Evolutionary conservation across 2,113 vertebrate genomes (phyloP).

Genomic region (rabbit (Oryctolagus cuniculus)): DNA sequence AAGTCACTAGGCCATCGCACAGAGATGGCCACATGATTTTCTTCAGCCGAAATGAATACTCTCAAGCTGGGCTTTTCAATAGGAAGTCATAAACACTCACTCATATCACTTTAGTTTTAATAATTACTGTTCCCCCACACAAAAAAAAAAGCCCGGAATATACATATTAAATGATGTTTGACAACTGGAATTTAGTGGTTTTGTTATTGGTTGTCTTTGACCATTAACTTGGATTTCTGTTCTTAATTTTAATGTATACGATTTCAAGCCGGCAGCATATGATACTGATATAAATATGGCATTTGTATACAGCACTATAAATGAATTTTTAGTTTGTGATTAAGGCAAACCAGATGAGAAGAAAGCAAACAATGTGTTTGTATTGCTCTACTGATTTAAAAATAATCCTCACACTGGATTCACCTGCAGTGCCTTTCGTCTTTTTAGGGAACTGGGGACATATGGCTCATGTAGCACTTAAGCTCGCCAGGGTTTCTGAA

Average conservation of each 20-base stretch:
- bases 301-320: slow-evolving; percentile 88
- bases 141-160: slow-evolving; percentile 82
- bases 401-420: slow-evolving; percentile 67
- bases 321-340: slow-evolving; percentile 93
- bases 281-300: slow-evolving; percentile 87
- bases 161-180: slow-evolving; percentile 99
- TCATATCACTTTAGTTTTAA: slow-evolving; percentile 91
- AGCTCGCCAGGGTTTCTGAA: not conserved
- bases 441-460: not conserved
- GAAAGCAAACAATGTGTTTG: slow-evolving; percentile 78
- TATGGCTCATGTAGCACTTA: not conserved
- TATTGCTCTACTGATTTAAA: slow-evolving; percentile 70
- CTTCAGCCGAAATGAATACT: slow-evolving; percentile 87
- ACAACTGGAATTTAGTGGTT: slow-evolving; percentile 96
- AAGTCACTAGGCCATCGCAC: slow-evolving; percentile 91
- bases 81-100: slow-evolving; percentile 91
- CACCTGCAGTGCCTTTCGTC: slow-evolving; percentile 74
- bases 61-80: slow-evolving; percentile 86
- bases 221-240: slow-evolving; percentile 95
- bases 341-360: slow-evolving; percentile 93
- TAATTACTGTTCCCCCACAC: slow-evolving; percentile 92
- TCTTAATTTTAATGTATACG: slow-evolving; percentile 92
- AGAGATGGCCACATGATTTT: slow-evolving; percentile 89
- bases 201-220: slow-evolving; percentile 96
- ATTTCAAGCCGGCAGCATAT: slow-evolving; percentile 89